Evolutionary conservation across 2,113 vertebrate genomes (phyloP), one percentile per base, ranked within the genome.

Genomic region (Leucopternis melanops): DNA sequence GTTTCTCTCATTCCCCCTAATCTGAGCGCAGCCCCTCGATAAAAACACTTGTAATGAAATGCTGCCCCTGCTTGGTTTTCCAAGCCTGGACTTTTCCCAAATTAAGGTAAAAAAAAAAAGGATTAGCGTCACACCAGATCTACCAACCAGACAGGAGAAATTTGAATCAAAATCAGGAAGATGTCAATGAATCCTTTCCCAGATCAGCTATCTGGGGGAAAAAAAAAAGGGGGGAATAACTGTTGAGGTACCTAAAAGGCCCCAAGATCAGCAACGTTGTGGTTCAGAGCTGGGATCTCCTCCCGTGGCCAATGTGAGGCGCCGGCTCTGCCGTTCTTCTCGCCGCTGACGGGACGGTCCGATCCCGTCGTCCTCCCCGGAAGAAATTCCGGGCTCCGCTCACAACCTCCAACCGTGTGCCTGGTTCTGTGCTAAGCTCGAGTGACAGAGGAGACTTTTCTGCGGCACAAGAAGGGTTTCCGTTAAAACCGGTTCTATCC

Each of bases 101-200:
- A 38, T 58, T 8, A 32, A 20, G 34, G 9, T 15, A 8, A 52
- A 42, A 19, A 17, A 9, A 18, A 23, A 1, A 23, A 2, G 40
- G 34, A 47, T 67, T 18, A 11, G 20, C 4, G 8, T 10, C 65
- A 4, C 13, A 0, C 19, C n/a, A 26, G 42, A 9, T 59, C 73
- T 36, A 3, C 40, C 71, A 15, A 8, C 32, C 44, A 32, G 57
- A 58, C 16, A 32, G 45, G 44, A 25, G 29, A 10, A 34, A 47
- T 2, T 0, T 6, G 63, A 45, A 18, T 32, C 0, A 2, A 11
- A 32, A 49, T 14, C 8, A 5, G 13, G 13, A 26, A 13, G 49
- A 21, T 2, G 3, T 3, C 22, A 20, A 12, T 3, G 13, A 10
- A 27, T 22, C 58, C 74, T 10, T 49, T 62, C 44, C 54, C 23